These are phyloP conservation scores for Phrynocephalus versicolor DNA, from an alignment of 2,113 vertebrate species.

Conservation along the genomic window DNA sequence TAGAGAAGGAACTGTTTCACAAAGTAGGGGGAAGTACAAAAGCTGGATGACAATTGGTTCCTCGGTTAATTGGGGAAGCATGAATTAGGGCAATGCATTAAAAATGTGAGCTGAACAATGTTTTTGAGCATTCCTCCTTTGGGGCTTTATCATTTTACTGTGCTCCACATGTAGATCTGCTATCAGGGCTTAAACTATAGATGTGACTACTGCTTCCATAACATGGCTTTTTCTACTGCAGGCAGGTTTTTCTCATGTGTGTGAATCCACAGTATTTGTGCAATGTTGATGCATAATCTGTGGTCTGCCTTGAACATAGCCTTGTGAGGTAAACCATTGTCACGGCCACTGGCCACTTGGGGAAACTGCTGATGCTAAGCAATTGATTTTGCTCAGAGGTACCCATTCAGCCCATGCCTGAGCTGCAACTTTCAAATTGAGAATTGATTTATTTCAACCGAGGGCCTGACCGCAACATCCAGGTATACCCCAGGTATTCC, in stretches of 20 bases:
- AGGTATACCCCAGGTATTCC: too few species aligned
- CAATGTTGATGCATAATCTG: not conserved
- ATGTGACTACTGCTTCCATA: not conserved
- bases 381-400: slow-evolving; percentile 21
- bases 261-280: not conserved
- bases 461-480: too few species aligned
- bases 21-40: not conserved
- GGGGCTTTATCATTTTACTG: not conserved
- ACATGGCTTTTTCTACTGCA: not conserved
- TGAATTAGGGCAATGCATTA: not conserved
- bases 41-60: not conserved
- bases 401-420: slow-evolving; percentile 14
- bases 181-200: not conserved
- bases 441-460: slow-evolving; percentile 30
- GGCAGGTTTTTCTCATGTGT: not conserved
- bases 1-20: not conserved
- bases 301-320: not conserved
- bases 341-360: slow-evolving; percentile 7
- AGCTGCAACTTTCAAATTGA: slow-evolving; percentile 14
- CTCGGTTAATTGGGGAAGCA: not conserved
- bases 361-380: slow-evolving; percentile 16
- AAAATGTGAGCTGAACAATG: not conserved
- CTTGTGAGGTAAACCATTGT: slow-evolving; percentile 9
- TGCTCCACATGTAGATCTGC: not conserved
- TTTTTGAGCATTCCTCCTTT: not conserved